Base-by-base conservation (phyloP, 2,797 vertebrate genomes). In the Sus cebifrons region DNA sequence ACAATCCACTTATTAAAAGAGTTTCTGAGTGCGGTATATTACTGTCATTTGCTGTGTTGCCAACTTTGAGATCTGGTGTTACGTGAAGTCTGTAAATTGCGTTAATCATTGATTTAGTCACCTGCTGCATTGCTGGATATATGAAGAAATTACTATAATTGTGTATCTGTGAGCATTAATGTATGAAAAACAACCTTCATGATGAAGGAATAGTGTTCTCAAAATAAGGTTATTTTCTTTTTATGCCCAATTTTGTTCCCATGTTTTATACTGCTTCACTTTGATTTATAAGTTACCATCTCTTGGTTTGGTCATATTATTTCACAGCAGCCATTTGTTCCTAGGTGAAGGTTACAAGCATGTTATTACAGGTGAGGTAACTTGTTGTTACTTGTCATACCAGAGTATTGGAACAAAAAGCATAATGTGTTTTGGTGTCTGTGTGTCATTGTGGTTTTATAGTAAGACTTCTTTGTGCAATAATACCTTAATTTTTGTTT, bases 291-390 rank as follows among this genome's bases (percentile, higher is more conserved):
- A 74, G 49, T 54, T 86, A 78, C 23, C 12, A 2, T 65, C 32
- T 65, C 67, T 86, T 74, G 44, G 56, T 54, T 70, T 73, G 94
- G 68, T 95, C 86, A 16, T 13, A 17, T 49, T 21, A 70, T 87
- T 75, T 90, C 91, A 94, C 11, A 84, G 75, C 52, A 44, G 93
- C 58, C 64, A 16, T 25, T 86, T 17, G 44, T 75, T 93, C 64
- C 62, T 65, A 64, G 56, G 74, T 85, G 77, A 79, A 29, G 32
- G 29, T 12, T 20, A 4, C 1, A 5, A 52, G 82, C 8, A 6
- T 12, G 8, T 65, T 49, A 44, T 40, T 67, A 3, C 56, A 9
- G 11, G 64, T n/a, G 49, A 27, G 36, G 11, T 0, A 71, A 14
- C 32, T 21, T 40, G 60, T 23, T 89, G 32, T 25, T 10, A 49